Conservation (phyloP, 2,888 invertebrate species). For the Apamea crenata region DNA sequence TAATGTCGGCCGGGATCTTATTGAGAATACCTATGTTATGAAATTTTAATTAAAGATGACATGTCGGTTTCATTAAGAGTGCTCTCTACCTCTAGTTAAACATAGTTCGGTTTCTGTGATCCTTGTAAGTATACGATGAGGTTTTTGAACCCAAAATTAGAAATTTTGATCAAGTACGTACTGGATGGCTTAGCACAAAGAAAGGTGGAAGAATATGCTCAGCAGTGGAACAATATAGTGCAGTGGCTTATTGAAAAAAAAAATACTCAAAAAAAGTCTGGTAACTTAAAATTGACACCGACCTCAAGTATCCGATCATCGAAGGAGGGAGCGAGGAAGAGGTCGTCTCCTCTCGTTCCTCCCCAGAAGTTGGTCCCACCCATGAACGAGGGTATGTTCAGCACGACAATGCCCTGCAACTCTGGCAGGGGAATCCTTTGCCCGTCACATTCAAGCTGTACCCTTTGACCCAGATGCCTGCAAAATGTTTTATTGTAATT, state of each 20-base stretch:
- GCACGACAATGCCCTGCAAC: constrained; percentile 98
- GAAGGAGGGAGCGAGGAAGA: constrained; percentile 97
- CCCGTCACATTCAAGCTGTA: constrained; percentile 98
- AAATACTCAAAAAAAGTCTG: no score
- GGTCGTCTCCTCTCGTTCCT: constrained; percentile 96
- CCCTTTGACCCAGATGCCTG: constrained; percentile 97
- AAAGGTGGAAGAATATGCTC: no score
- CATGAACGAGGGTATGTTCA: constrained; percentile 99
- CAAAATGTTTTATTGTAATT: not conserved
- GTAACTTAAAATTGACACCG: constrained; percentile 24
- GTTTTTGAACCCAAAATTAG: not conserved
- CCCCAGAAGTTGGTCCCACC: constrained; percentile 99
- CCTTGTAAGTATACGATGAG: no score
- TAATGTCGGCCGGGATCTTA: not conserved
- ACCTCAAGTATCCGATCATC: constrained; percentile 99
- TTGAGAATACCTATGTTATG: constrained; percentile 8
- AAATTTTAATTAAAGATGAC: not conserved
- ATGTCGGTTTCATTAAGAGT: not conserved
- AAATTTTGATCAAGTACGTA: not conserved
- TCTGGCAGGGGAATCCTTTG: constrained; percentile 98
- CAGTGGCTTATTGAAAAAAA: no score
- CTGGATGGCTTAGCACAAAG: not conserved
- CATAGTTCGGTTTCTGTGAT: not conserved
- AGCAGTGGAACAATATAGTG: no score
- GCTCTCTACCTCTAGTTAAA: not conserved